Base-by-base conservation (phyloP, 2,113 vertebrate genomes). In the Dipodomys spectabilis region DNA sequence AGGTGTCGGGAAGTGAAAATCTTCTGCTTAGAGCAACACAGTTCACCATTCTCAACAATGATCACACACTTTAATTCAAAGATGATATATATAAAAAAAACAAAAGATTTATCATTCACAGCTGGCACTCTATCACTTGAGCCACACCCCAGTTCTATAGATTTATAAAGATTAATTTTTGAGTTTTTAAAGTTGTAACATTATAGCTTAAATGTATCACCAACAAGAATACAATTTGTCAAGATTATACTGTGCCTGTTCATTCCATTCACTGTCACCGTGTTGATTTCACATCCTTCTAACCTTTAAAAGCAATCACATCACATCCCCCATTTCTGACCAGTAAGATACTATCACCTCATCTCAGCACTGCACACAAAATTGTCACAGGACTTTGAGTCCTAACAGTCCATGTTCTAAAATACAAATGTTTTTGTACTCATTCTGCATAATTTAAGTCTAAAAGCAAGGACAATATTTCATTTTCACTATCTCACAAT, bases 51-150 rank as follows among this genome's bases (percentile, higher is more conserved):
- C 71, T 88, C 79, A 68, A 35, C 6, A 74, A 1, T 68, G 32
- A 92, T 65, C 28, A 7, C 5, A 49, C 86, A n/a, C 75, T 90
- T 44, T 27, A 53, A 83, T 86, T 53, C 68, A 93, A 95, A 71
- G 64, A 77, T 39, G 73, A 81, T 1, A 12, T 30, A 32, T 1
- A 95, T 69, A 75, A 81, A 0, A 95, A 79, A 32, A 81, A 79
- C n/a, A 80, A 39, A 84, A 92, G 32, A 88, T 75, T 74, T 57
- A 57, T 57, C 53, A 18, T 4, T 57, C 53, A 57, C 16, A 16
- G 15, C 53, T 57, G 53, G 16, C 53, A 57, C 53, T 57, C 53
- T 18, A 57, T 57, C 53, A 16, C 53, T 16, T 16, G 53, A 57
- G 53, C 53, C 53, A 57, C 53, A 57, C 53, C 53, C 53, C 53